Conservation (phyloP, 2,888 invertebrate genomes). For the Diarsia dahlii region DNA sequence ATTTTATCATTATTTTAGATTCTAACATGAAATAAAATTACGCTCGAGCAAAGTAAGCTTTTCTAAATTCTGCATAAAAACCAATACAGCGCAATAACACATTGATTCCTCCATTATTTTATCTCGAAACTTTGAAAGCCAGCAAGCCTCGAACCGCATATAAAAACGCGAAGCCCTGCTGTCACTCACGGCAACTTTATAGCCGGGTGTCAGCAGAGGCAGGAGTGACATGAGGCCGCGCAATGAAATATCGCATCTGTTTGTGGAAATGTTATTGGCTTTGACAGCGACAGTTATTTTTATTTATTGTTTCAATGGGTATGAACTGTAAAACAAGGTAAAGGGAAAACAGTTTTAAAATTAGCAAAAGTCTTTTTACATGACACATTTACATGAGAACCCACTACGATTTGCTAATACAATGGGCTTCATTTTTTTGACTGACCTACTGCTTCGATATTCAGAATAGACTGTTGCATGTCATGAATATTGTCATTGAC, state of each 20-base stretch:
- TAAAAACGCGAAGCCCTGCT: slow-evolving; percentile 33
- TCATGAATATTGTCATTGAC: no score
- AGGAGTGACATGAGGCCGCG: slow-evolving; percentile 39
- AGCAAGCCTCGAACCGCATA: slow-evolving; percentile 23
- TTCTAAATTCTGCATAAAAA: neutral
- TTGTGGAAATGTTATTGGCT: slow-evolving; percentile 20
- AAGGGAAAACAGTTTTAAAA: neutral
- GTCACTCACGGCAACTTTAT: slow-evolving; percentile 53
- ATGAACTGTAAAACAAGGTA: neutral
- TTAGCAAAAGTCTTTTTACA: neutral
- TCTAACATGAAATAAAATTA: neutral
- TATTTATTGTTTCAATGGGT: slow-evolving; percentile 10
- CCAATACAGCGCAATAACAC: slow-evolving; percentile 21
- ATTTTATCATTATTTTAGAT: no score
- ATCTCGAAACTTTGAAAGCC: slow-evolving; percentile 5
- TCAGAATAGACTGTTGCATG: no score
- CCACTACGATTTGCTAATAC: neutral
- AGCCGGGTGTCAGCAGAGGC: slow-evolving; percentile 41
- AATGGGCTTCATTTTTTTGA: no score
- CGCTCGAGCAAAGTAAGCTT: neutral
- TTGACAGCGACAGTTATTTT: slow-evolving; percentile 12
- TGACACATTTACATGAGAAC: neutral
- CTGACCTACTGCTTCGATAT: no score
- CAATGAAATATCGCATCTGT: slow-evolving; percentile 53
- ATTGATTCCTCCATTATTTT: slow-evolving; percentile 6